These are phyloP conservation scores for Tenualosa thibaudeaui DNA, from an alignment of 2,797 vertebrate species.

Conservation along the genomic window DNA sequence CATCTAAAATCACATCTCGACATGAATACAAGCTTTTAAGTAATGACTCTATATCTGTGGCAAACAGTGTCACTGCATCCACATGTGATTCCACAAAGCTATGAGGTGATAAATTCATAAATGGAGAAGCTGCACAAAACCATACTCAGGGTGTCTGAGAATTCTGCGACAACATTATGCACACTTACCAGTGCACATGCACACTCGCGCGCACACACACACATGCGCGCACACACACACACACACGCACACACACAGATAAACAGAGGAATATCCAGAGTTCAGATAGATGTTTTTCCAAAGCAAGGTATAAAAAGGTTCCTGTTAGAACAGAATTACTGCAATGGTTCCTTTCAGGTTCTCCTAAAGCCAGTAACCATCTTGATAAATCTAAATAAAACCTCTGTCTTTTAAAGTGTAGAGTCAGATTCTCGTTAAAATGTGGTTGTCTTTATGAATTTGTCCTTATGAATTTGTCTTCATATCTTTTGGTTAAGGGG, in stretches of 20 bases:
- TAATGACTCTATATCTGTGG: background rate
- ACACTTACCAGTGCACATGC: background rate
- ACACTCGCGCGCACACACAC: slow-evolving; percentile 28
- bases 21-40: background rate
- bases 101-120: background rate
- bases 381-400: too few species aligned
- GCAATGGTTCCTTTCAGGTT: too few species aligned
- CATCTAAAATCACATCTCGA: background rate
- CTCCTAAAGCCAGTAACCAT: too few species aligned
- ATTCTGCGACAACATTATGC: background rate
- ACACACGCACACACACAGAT: background rate
- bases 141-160: background rate
- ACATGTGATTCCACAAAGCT: background rate
- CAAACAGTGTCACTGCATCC: background rate
- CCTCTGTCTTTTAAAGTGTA: too few species aligned
- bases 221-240: background rate
- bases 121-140: background rate
- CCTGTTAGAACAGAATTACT: too few species aligned
- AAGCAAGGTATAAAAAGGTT: too few species aligned
- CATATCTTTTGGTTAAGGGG: too few species aligned
- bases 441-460: too few species aligned
- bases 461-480: too few species aligned
- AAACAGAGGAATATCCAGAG: background rate
- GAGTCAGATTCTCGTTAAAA: too few species aligned
- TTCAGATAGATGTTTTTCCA: too few species aligned